Evolutionary conservation across 1,140 invertebrate species (phyloP).

Genomic region (Neodiprion pinetum): DNA sequence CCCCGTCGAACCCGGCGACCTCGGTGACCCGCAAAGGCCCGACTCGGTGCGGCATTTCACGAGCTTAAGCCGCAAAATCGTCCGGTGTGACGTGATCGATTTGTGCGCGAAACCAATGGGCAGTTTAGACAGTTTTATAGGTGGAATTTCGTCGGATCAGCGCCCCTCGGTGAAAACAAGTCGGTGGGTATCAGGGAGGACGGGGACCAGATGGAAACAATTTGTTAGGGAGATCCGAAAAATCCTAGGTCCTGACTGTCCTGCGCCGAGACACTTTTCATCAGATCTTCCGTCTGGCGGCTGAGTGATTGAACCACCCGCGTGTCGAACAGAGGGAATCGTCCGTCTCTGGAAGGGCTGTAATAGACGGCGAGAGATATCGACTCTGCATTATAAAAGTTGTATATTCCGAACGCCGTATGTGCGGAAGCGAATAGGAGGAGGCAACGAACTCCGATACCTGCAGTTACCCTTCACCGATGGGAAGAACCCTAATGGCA

Average conservation of each 20-base stretch:
- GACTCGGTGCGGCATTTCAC: not conserved
- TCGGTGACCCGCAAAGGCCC: not conserved
- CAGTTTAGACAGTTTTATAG: slow-evolving; percentile 17
- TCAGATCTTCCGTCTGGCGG: too few relatives aligned
- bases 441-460: too few relatives aligned
- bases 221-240: not conserved
- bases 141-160: slow-evolving; percentile 3
- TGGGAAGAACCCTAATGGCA: too few relatives aligned
- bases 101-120: not conserved
- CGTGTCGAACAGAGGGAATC: too few relatives aligned
- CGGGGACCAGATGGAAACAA: slow-evolving; percentile 1
- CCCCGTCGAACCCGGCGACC: not conserved
- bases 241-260: not conserved
- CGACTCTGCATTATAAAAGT: too few relatives aligned
- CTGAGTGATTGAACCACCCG: too few relatives aligned
- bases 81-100: not conserved
- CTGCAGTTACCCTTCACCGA: too few relatives aligned
- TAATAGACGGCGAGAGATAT: too few relatives aligned
- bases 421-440: too few relatives aligned
- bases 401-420: too few relatives aligned
- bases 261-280: too few relatives aligned
- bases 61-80: not conserved
- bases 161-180: not conserved
- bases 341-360: too few relatives aligned
- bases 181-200: not conserved